Percentiles rank a stretch among this genome's conserved stretches.
Evolutionary conservation across 1,140 invertebrate genomes (phyloP).

Genomic region (Manduca sexta): DNA sequence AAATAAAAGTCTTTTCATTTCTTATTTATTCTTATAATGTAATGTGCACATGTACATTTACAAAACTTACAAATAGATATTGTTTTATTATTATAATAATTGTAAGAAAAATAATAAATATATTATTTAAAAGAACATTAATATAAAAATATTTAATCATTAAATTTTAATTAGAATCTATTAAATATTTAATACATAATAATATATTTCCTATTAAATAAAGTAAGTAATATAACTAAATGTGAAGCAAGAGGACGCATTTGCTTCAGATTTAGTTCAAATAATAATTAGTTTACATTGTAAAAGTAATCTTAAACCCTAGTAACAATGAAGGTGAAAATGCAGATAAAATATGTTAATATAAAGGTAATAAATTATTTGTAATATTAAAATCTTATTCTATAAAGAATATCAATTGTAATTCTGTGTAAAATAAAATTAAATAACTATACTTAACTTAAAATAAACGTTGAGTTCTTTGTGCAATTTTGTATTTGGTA

Average conservation of each 20-base stretch:
- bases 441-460: constrained; percentile 1
- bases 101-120: too few relatives aligned
- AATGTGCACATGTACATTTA: constrained; percentile 45
- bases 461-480: constrained; percentile 13
- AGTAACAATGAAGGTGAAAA: constrained; percentile 48
- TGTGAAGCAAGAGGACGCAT: constrained; percentile 63
- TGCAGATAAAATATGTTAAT: constrained; percentile 51
- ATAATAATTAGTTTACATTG: background rate
- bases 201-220: background rate
- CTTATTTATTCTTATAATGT: constrained; percentile 11
- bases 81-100: too few relatives aligned
- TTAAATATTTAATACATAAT: constrained; percentile 3
- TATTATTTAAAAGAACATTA: background rate
- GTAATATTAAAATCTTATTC: background rate
- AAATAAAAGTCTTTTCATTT: too few relatives aligned
- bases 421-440: background rate
- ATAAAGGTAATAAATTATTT: too few relatives aligned
- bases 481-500: constrained; percentile 19
- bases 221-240: too few relatives aligned
- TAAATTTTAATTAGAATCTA: constrained; percentile 1
- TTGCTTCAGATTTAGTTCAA: constrained; percentile 44
- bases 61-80: constrained; percentile 10
- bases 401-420: background rate
- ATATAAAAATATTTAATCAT: too few relatives aligned
- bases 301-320: constrained; percentile 2